Percentiles rank a stretch among this genome's conserved stretches.
Evolutionary conservation across 2,113 vertebrate species (phyloP).

Genomic region (Junco hyemalis): DNA sequence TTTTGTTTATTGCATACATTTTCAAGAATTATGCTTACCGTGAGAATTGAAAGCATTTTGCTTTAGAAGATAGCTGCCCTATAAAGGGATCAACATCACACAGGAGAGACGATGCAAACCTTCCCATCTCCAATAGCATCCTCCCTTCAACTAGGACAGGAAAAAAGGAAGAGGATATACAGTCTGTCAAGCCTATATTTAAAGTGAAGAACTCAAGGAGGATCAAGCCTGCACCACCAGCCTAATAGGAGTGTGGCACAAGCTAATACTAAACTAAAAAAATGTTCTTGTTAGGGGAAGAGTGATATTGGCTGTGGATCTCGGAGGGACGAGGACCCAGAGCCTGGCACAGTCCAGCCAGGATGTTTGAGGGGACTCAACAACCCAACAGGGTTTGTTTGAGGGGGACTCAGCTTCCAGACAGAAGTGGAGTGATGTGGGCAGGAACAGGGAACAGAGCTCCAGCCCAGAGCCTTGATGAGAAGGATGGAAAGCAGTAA

Average conservation of each 20-base stretch:
- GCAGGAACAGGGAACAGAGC: not conserved
- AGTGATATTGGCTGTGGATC: not conserved
- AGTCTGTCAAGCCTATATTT: not conserved
- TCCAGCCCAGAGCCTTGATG: not conserved
- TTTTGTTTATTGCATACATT: slow-evolving; percentile 60
- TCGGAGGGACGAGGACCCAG: not conserved
- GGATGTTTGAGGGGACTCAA: not conserved
- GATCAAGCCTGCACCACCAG: not conserved
- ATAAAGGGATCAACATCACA: slow-evolving; percentile 24
- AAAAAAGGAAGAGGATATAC: not conserved
- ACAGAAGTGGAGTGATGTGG: not conserved
- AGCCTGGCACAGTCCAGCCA: not conserved
- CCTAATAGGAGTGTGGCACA: not conserved
- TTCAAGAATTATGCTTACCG: slow-evolving; percentile 21
- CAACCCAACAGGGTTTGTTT: not conserved
- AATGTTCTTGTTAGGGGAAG: not conserved
- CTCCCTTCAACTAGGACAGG: not conserved
- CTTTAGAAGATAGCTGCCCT: slow-evolving; percentile 42
- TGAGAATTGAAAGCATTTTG: slow-evolving; percentile 17
- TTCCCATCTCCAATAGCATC: not conserved
- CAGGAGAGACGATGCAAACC: not conserved
- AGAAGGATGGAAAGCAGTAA: not conserved
- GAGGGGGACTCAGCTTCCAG: not conserved
- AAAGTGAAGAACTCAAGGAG: not conserved
- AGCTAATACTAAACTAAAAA: not conserved